These are phyloP conservation scores for Paramormyrops kingsleyae DNA, from an alignment of 2,113 vertebrate genomes.

Conservation along the genomic window DNA sequence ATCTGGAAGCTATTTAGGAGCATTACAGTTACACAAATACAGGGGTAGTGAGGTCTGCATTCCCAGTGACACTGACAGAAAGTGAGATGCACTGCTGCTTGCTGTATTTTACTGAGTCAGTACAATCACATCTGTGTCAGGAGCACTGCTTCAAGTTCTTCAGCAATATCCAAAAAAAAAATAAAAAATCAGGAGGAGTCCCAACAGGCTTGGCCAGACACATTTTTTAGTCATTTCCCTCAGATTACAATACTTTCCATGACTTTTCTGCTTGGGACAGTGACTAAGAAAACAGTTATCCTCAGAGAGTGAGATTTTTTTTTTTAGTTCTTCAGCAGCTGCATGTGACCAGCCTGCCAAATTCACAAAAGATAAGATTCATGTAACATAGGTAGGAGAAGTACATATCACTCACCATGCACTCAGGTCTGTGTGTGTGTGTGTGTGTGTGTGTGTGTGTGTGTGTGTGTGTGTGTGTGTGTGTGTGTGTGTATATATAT, in stretches of 20 bases:
- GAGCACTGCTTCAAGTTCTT: background rate
- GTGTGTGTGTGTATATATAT: too few species aligned
- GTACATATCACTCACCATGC: background rate
- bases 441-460: too few species aligned
- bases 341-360: background rate
- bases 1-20: constrained; percentile 3
- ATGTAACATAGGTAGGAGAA: background rate
- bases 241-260: constrained; percentile 5
- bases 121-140: background rate
- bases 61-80: background rate
- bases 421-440: background rate
- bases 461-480: too few species aligned
- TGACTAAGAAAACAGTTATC: constrained; percentile 4
- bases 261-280: background rate
- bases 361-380: background rate
- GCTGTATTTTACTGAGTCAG: background rate
- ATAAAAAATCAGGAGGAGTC: background rate
- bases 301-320: background rate
- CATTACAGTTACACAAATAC: background rate
- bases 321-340: background rate
- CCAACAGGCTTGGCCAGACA: background rate
- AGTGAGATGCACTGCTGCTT: background rate
- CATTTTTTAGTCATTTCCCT: constrained; percentile 12
- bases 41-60: background rate
- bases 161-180: background rate